Base-by-base conservation (phyloP, 2,888 invertebrate species). In the Acanthosepion esculentum region DNA sequence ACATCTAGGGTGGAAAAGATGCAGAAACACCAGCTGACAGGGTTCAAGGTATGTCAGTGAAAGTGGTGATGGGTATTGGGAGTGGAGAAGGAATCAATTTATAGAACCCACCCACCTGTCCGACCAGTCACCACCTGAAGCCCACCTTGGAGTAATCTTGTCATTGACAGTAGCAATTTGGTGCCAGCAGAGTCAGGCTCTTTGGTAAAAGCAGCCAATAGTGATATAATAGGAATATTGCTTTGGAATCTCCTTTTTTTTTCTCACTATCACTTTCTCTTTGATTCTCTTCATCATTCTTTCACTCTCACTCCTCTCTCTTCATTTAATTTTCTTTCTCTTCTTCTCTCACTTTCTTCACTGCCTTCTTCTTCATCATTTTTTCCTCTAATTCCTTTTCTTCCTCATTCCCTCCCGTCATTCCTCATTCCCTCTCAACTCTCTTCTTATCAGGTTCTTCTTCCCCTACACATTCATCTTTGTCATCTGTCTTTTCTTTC, bases 91-190 rank as follows among this genome's bases (percentile, higher is more conserved):
- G 78, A 78, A 78, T 78, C n/a, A 33, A 78, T 78, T 78, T 78
- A 78, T 78, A 78, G 78, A 78, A 33, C 78, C 2, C 5, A 33
- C 23, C 33, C n/a, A 78, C 78, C 33, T 78, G 78, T 15, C 78
- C 23, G 12, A 78, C n/a, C 78, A 78, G 18, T 78, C n/a, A 78
- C 78, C n/a, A n/a, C 78, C n/a, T 78, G n/a, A 78, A 15, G 78
- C n/a, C 78, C 78, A 78, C n/a, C 78, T 18, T 78, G 78, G 78
- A 15, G n/a, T 78, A 78, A 78, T 15, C 78, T 10, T 78, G 78
- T 78, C 78, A 78, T 78, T n/a, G 78, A 78, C 78, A 78, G 78
- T 78, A 78, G 78, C 78, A 78, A 78, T 78, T 78, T 78, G 78
- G n/a, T 78, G n/a, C 78, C n/a, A 78, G n/a, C 78, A 78, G n/a